Evolutionary conservation across 1,140 invertebrate genomes (phyloP), one percentile per base, ranked within the genome.

Genomic region (Drosophila willistoni): DNA sequence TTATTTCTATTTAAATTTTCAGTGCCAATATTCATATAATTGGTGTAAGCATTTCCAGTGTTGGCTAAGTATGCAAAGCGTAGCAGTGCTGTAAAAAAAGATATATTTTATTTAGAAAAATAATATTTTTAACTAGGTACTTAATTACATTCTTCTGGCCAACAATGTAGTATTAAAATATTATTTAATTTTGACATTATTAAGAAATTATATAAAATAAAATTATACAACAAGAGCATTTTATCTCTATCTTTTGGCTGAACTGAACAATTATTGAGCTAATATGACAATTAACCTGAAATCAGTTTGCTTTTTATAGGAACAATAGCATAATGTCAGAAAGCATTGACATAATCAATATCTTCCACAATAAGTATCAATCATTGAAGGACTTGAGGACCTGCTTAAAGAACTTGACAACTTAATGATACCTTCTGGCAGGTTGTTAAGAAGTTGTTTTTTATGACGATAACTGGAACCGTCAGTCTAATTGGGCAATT

Each of bases 151-250:
- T 78, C 65, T 9, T 10, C 19, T 14, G 56, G 17, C 77, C 71
- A 89, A 54, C 84, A 89, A 25, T 89, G 80, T 14, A 89, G 34
- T 36, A 81, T 71, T 7, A 89, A 14, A 3, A 89, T 33, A 68
- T 81, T 71, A 39, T 74, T 79, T 12, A 89, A 66, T 7, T 71
- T 89, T 6, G 81, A 67, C 76, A 89, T 90, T 34, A 79, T 25
- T 17, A 84, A 9, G 68, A 89, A 67, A 54, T 89, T 74, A 44
- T 84, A 81, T 7, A 89, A 17, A 14, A 90, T 79, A 33, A 90
- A 81, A 42, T 65, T 41, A 39, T 64, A 34, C 13, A 78, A 39
- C 1, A 64, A 9, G 33, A 39, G 63, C 84, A 87, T 84, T 19
- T 22, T 33, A 10, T 7, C 17, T 51, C 14, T 36, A 33, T 29